A percentile compares a stretch with the other conserved stretches of the same genome.
These are phyloP conservation scores for Protobothrops flavoviridis DNA, from an alignment of 2,113 vertebrate genomes.

Conservation along the genomic window DNA sequence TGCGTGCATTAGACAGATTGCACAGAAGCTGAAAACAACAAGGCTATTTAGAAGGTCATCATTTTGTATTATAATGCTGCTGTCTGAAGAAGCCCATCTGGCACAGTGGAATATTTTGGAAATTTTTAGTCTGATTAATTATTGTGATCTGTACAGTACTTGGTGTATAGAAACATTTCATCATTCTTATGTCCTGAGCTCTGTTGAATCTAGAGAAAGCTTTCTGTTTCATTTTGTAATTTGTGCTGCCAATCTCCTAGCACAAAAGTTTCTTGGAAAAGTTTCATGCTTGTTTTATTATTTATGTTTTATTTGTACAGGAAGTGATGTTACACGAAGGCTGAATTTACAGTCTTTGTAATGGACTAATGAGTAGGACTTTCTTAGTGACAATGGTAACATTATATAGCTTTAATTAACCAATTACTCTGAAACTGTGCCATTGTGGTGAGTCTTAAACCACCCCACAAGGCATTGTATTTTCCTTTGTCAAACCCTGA, in stretches of 20 bases:
- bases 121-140: conserved; percentile 73
- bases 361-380: conserved; percentile 52
- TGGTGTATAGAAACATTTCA: conserved; percentile 69
- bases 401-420: conserved; percentile 55
- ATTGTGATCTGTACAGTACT: conserved; percentile 65
- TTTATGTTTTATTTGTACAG: conserved; percentile 62
- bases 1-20: conserved; percentile 39
- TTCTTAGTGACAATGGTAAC: conserved; percentile 38
- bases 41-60: conserved; percentile 58
- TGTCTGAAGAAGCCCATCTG: conserved; percentile 67
- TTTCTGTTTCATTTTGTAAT: conserved; percentile 70
- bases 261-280: no score
- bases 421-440: conserved; percentile 40
- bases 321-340: conserved; percentile 55
- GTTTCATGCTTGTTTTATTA: conserved; percentile 63
- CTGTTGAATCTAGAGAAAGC: conserved; percentile 63
- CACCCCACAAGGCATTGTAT: neutral
- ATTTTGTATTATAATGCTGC: conserved; percentile 53
- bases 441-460: conserved; percentile 33
- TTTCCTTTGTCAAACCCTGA: neutral
- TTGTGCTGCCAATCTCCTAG: conserved; percentile 64
- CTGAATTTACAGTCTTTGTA: conserved; percentile 64
- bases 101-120: conserved; percentile 66
- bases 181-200: conserved; percentile 64
- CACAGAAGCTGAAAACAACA: conserved; percentile 43